These are phyloP conservation scores for Dicroscelio sp. DNA, from an alignment of 2,888 invertebrate genomes.

Conservation along the genomic window DNA sequence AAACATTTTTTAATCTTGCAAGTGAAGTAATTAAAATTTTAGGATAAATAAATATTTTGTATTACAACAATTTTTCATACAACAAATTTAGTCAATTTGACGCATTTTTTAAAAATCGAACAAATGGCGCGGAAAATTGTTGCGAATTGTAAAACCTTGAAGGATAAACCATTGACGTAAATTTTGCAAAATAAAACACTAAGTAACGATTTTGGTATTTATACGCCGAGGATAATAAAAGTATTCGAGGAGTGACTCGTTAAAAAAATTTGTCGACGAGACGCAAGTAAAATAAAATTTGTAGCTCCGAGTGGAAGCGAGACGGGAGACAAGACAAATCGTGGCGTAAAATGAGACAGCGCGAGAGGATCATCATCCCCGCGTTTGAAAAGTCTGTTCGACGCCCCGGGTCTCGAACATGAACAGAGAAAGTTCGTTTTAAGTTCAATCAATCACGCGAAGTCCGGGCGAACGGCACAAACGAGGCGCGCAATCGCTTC, in stretches of 20 bases:
- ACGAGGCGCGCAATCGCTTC: slow-evolving; percentile 81
- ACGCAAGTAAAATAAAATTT: slow-evolving; percentile 49
- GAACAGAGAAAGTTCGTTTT: slow-evolving; percentile 81
- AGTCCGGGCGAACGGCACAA: slow-evolving; percentile 77
- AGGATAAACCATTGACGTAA: too few relatives aligned
- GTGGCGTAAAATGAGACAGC: slow-evolving; percentile 65
- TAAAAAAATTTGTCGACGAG: slow-evolving; percentile 58
- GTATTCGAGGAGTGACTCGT: slow-evolving; percentile 27
- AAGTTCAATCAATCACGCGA: slow-evolving; percentile 81
- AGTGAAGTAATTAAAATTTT: too few relatives aligned
- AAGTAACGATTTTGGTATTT: slow-evolving; percentile 22
- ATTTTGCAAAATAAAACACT: too few relatives aligned
- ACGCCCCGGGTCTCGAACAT: slow-evolving; percentile 71
- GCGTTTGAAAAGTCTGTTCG: slow-evolving; percentile 71
- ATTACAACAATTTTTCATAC: too few relatives aligned
- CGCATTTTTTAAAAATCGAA: too few relatives aligned
- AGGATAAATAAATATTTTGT: too few relatives aligned
- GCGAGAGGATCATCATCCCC: slow-evolving; percentile 65
- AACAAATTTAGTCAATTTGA: too few relatives aligned
- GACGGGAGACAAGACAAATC: slow-evolving; percentile 53
- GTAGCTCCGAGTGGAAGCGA: slow-evolving; percentile 50
- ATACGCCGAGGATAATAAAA: background rate
- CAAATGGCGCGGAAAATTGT: too few relatives aligned
- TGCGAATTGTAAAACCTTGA: too few relatives aligned
- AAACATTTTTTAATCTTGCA: too few relatives aligned